These are phyloP conservation scores for Steinernema feltiae DNA, from an alignment of 1,140 invertebrate species.

Conservation along the genomic window DNA sequence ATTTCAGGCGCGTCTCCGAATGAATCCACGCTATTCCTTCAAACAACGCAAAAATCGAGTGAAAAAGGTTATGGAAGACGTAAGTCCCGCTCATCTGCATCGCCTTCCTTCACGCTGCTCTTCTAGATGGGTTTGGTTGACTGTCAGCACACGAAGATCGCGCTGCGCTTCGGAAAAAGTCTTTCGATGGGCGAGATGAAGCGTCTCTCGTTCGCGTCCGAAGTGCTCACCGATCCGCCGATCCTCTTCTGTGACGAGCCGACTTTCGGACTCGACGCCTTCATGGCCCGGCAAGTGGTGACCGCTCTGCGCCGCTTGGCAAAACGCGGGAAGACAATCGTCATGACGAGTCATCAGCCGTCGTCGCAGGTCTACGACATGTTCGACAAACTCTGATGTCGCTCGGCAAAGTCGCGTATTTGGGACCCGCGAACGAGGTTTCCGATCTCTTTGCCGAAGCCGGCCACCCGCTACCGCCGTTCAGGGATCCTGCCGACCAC, in stretches of 20 bases:
- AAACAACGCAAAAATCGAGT: conserved; percentile 27
- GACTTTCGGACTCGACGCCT: conserved; percentile 74
- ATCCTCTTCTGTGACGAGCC: conserved; percentile 75
- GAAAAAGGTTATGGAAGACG: conserved; percentile 20
- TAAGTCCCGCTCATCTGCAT: background rate
- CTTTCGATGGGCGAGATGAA: conserved; percentile 61
- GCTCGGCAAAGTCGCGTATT: conserved; percentile 79
- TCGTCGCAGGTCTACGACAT: conserved; percentile 74
- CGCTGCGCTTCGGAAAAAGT: conserved; percentile 71
- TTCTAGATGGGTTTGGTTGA: conserved; percentile 69
- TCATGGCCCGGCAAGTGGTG: conserved; percentile 69
- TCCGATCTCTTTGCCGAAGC: background rate
- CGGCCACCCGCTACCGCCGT: background rate
- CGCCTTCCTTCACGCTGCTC: conserved; percentile 64
- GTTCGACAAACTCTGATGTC: conserved; percentile 69
- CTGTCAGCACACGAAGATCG: conserved; percentile 70
- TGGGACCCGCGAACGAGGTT: conserved; percentile 66
- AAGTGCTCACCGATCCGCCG: conserved; percentile 69
- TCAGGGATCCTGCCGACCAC: conserved; percentile 1
- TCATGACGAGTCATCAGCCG: conserved; percentile 77
- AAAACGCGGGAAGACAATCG: conserved; percentile 68
- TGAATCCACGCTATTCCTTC: conserved; percentile 16
- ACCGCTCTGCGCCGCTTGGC: conserved; percentile 66
- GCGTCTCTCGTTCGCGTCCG: conserved; percentile 59
- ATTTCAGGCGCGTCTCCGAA: conserved; percentile 26